These are phyloP conservation scores for Leptopilina boulardi DNA, from an alignment of 1,140 invertebrate genomes.

Conservation along the genomic window DNA sequence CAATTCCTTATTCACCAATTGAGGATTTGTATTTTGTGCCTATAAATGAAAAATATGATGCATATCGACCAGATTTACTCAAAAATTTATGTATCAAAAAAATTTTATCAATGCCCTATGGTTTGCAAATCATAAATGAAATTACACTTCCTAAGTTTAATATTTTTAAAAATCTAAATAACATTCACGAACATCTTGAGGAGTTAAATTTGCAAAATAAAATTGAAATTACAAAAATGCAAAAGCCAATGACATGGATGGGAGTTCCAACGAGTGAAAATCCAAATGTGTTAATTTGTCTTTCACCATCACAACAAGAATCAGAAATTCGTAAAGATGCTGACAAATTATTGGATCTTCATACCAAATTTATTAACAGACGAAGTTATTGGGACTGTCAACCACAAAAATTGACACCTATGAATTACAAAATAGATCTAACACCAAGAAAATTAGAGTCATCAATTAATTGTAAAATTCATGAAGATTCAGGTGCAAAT, in stretches of 20 bases:
- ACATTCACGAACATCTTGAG: conserved; percentile 53
- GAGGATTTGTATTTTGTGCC: conserved; percentile 61
- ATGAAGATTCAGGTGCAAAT: conserved; percentile 53
- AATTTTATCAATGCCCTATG: conserved; percentile 81
- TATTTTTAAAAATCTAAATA: conserved; percentile 74
- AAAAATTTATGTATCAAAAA: conserved; percentile 79
- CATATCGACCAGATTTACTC: conserved; percentile 62
- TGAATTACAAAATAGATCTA: conserved; percentile 63
- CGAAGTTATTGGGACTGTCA: conserved; percentile 76
- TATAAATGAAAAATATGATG: conserved; percentile 32
- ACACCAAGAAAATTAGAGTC: conserved; percentile 29
- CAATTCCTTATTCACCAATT: conserved; percentile 58
- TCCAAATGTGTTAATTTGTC: conserved; percentile 79
- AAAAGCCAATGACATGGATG: conserved; percentile 75
- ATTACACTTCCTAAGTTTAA: conserved; percentile 79
- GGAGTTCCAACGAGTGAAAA: conserved; percentile 78
- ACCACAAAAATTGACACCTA: conserved; percentile 55
- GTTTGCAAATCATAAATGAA: conserved; percentile 80
- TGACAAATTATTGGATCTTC: conserved; percentile 81
- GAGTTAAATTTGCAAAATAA: no score
- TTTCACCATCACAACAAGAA: conserved; percentile 84
- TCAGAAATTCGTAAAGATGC: conserved; percentile 73
- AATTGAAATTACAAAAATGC: conserved; percentile 49
- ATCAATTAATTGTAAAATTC: not conserved
- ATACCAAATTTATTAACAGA: conserved; percentile 81